Conservation (phyloP, 2,113 vertebrate species). For the Axis porcinus region DNA sequence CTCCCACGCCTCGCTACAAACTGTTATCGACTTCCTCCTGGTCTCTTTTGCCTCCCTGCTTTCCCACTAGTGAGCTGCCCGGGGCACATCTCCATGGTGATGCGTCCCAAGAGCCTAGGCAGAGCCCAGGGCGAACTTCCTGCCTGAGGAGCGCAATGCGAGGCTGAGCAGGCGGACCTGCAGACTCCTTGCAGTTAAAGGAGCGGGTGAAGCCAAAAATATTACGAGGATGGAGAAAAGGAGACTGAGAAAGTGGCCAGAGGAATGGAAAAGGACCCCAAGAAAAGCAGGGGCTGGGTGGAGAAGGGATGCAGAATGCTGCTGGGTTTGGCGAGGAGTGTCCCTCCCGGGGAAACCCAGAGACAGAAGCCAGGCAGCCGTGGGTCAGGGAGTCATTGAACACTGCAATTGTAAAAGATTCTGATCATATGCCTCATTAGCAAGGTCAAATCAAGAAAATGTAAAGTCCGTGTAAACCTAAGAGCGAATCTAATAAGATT, state of each 20-base stretch:
- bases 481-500: background rate
- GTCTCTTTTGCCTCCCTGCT: background rate
- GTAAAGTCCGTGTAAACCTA: background rate
- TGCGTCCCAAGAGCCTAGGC: background rate
- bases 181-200: background rate
- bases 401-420: background rate
- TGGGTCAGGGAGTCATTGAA: background rate
- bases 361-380: background rate
- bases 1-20: background rate
- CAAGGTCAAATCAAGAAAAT: background rate
- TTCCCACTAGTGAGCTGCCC: background rate
- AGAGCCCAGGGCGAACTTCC: background rate
- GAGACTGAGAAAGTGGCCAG: background rate
- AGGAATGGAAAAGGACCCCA: background rate
- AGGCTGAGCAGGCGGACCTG: background rate
- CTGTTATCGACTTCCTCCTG: no score
- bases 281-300: background rate
- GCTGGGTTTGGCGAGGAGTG: background rate
- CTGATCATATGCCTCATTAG: background rate
- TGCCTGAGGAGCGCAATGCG: background rate
- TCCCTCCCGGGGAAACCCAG: background rate
- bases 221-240: background rate
- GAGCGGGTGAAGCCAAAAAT: background rate
- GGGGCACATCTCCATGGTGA: background rate
- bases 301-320: background rate